Evolutionary conservation across 2,888 invertebrate species (phyloP).

Genomic region (Sphaerophoria rueppellii): DNA sequence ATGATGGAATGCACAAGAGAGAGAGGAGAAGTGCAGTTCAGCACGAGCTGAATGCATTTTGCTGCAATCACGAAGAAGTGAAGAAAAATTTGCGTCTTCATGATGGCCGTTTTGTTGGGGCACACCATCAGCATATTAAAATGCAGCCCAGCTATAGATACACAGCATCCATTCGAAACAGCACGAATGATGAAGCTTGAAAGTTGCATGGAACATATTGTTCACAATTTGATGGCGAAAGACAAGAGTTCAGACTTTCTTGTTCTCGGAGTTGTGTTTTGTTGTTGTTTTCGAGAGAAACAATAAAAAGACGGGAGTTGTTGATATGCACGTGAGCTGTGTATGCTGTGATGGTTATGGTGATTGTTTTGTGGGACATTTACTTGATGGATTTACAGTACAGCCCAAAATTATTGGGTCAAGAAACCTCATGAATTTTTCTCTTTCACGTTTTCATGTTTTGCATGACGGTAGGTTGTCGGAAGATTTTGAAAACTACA

Average conservation of each 20-base stretch:
- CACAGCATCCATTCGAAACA: neutral
- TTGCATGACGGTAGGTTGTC: no score
- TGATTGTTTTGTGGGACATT: neutral
- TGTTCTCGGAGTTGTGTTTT: neutral
- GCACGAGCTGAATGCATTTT: constrained; percentile 60
- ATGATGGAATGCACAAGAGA: constrained; percentile 50
- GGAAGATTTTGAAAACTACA: no score
- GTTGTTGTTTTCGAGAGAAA: constrained; percentile 11
- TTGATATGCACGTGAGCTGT: constrained; percentile 39
- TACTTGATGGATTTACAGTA: constrained; percentile 42
- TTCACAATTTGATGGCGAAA: constrained; percentile 30
- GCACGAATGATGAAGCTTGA: constrained; percentile 56
- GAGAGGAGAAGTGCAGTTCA: constrained; percentile 41
- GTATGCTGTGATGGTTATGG: neutral
- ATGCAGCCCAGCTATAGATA: neutral
- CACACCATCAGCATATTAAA: constrained; percentile 25
- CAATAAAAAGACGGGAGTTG: constrained; percentile 49
- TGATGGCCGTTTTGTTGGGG: constrained; percentile 1
- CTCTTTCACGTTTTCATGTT: no score
- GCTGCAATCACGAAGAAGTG: constrained; percentile 60
- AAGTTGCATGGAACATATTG: constrained; percentile 61
- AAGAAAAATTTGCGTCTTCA: constrained; percentile 47
- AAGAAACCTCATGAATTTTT: no score
- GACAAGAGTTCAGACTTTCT: constrained; percentile 11
- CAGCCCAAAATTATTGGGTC: no score